Evolutionary conservation across 1,140 invertebrate genomes (phyloP), one percentile per base, ranked within the genome.

Genomic region (Drosophila carrolli): DNA sequence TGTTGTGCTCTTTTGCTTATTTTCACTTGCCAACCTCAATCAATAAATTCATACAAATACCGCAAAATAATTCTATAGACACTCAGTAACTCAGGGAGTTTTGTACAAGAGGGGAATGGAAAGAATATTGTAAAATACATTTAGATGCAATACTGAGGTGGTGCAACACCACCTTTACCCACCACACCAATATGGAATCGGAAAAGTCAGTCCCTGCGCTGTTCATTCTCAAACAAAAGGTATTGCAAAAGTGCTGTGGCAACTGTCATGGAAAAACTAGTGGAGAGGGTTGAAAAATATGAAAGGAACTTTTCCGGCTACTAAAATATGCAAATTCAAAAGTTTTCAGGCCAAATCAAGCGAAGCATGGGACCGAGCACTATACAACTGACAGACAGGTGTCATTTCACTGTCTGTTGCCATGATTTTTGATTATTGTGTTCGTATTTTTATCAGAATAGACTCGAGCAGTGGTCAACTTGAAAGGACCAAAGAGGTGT

Each of bases 401-500:
- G 82, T 86, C 82, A 86, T 73, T 76, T 83, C 59, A 73, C 62
- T 86, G 79, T 79, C 83, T 74, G 68, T 75, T 71, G 78, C 58
- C 66, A 82, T 86, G 82, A 86, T 86, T 86, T 86, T 88, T 88
- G 83, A 88, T 86, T 86, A 86, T 86, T 88, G 71, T 86, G 75
- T 56, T 77, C 8, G 55, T 37, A 68, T 68, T 59, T 75, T 43
- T 46, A 59, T 59, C 46, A 29, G 53, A 23, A 62, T 56, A 62
- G 68, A 63, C 44, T 41, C 16, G 14, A 29, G 58, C 66, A 78
- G 79, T 84, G 70, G 70, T 68, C 78, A 67, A 23, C 61, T 56
- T 70, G 50, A 68, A 68, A 43, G 35, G 46, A 56, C 13, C 68
- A 65, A 68, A 43, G 46, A 57, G 62, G 47, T 66, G 65, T 70